A percentile compares a stretch with the other conserved stretches of the same genome.
Evolutionary conservation across 2,797 vertebrate genomes (phyloP).

Genomic region (Lepus townsendii): DNA sequence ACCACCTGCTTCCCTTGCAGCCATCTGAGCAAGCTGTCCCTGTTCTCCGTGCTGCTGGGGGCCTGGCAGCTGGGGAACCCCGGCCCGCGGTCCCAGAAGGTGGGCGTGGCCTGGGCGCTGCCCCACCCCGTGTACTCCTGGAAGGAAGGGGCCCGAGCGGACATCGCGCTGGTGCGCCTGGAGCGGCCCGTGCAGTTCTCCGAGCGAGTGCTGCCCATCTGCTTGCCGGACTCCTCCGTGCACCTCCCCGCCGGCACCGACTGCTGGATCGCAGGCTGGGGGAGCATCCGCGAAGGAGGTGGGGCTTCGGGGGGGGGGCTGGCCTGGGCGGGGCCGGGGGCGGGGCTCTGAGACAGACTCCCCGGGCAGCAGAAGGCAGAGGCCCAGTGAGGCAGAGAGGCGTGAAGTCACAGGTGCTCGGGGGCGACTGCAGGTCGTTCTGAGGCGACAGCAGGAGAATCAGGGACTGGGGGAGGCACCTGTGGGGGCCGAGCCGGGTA

Average conservation of each 20-base stretch:
- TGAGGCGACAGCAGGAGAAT: background rate
- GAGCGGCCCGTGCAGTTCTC: conserved; percentile 80
- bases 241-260: conserved; percentile 49
- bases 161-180: conserved; percentile 85
- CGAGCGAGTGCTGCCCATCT: conserved; percentile 83
- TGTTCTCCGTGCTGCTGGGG: conserved; percentile 83
- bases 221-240: conserved; percentile 80
- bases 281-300: conserved; percentile 80
- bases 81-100: conserved; percentile 61
- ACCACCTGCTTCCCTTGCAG: conserved; percentile 60
- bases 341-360: background rate
- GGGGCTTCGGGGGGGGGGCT: background rate
- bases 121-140: conserved; percentile 76
- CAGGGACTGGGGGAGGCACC: background rate
- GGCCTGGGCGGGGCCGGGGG: background rate
- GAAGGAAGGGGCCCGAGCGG: conserved; percentile 77
- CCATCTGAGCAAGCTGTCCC: background rate
- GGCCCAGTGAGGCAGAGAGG: background rate
- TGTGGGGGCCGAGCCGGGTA: fast-evolving
- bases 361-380: too few species aligned
- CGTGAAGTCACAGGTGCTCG: background rate
- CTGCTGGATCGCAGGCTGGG: conserved; percentile 88
- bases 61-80: conserved; percentile 79
- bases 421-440: background rate
- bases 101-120: conserved; percentile 71